Evolutionary conservation across 2,888 invertebrate species (phyloP), one percentile per base, ranked within the genome.

Genomic region (Neria commutata): DNA sequence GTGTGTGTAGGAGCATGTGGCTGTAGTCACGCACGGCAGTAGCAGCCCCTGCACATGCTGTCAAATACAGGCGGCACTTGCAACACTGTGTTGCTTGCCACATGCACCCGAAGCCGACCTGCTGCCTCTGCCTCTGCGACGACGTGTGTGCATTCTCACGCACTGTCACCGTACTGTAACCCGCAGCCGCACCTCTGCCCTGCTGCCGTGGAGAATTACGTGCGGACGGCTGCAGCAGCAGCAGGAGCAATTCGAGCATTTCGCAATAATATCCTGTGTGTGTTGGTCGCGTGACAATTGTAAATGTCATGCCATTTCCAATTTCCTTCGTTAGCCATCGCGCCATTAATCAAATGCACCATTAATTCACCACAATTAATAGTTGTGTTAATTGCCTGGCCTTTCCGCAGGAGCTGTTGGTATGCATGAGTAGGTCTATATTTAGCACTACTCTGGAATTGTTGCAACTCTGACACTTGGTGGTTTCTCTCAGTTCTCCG

Each of bases 291-390:
- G n/a, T 37, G 37, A 37, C 37, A 37, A 37, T 37, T 37, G 37
- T n/a, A 37, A 37, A 37, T 37, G n/a, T 37, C 37, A 37, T 37
- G 37, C 37, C 8, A 37, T 37, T 37, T 14, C 29, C 29, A 5
- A 29, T 29, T 11, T 5, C 29, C 11, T 8, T 29, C 37, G n/a
- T 37, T 37, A 10, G 6, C 47, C 64, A 65, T 63, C 60, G 62
- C 64, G 59, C 62, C 69, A 72, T 75, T 72, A 72, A 72, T 75
- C 74, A 75, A 73, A 70, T 72, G 66, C 72, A 69, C 71, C 72
- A 72, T 72, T 75, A 72, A 70, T 75, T 70, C 72, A 66, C 67
- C 71, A 72, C 74, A 75, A 72, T 70, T 73, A 72, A 72, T 72
- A 72, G 72, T 69, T 60, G 62, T 61, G 71, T 71, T 68, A 72